Evolutionary conservation across 2,113 vertebrate species (phyloP).

Genomic region (Panthera leo): DNA sequence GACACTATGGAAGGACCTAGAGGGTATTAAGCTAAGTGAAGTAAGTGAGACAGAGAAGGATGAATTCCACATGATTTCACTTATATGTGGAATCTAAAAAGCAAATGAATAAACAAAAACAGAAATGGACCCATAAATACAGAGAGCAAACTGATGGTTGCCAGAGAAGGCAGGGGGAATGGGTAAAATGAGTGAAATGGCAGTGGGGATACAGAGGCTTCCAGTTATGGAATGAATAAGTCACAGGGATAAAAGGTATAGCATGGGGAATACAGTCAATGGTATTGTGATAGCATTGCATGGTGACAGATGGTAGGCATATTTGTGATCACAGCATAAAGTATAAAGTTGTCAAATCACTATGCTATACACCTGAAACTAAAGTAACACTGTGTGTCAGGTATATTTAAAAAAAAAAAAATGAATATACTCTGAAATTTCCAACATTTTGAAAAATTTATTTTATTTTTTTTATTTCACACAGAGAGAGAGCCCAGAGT

Average conservation of each 20-base stretch:
- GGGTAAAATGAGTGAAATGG: background rate
- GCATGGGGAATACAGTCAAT: background rate
- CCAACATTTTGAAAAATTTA: too few species aligned
- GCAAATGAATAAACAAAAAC: background rate
- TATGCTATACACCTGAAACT: background rate
- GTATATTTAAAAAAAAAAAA: background rate
- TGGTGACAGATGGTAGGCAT: background rate
- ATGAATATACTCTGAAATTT: background rate
- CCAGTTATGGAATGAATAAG: background rate
- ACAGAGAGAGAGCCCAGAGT: too few species aligned
- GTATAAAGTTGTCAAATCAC: background rate
- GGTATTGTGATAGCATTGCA: background rate
- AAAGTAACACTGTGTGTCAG: background rate
- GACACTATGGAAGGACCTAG: background rate
- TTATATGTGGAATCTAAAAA: background rate
- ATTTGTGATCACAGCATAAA: background rate
- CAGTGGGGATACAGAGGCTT: background rate
- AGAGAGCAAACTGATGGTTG: background rate
- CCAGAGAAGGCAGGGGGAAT: background rate
- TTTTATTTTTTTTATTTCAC: too few species aligned
- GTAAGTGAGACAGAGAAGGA: background rate
- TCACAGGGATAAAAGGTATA: background rate
- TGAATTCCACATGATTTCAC: background rate
- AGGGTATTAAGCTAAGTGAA: background rate
- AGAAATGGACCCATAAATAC: background rate